Evolutionary conservation across 2,113 vertebrate species (phyloP), one percentile per base, ranked within the genome.

Genomic region (Labeo catla): DNA sequence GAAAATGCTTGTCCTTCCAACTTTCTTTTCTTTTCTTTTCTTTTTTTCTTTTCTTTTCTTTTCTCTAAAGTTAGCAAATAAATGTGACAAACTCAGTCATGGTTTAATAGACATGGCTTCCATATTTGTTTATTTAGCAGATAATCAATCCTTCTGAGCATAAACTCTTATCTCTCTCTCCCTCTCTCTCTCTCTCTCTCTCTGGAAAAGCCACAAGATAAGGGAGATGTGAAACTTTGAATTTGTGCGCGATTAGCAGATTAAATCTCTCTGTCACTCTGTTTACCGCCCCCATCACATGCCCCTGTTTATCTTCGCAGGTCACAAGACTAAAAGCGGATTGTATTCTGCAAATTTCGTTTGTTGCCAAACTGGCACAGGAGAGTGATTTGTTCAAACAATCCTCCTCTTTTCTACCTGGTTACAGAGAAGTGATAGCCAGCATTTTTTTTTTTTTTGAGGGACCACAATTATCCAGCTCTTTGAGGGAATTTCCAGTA

Each of bases 91-190:
- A 85, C 88, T 85, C 89, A 86, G 86, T 91, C 84, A 91, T 28
- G 87, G 89, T 89, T 91, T 93, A 90, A 93, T 91, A 93, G 89
- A 92, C 91, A 90, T 81, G 90, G 90, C 82, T 89, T 91, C 88
- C 91, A 89, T 91, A 92, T 94, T 93, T 94, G 91, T 94, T 94
- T 94, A 93, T 94, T 93, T 91, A 61, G 63, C 81, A 93, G 92
- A 93, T 93, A 92, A 95, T 93, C 92, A 92, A 86, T 89, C 87
- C 88, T 89, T 90, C 89, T 84, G 89, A 92, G 92, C 88, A 85
- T 88, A 86, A 92, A 87, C 88, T 87, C 86, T 94, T 94, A 94
- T 95, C 95, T 93, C 73, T 68, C 63, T 82, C 89, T 9, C 86
- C 34, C 65, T 95, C 94, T 93, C 21, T 78, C 28, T 50, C 23